phyloP scores from a whole-genome alignment of 2,113 vertebrate genomes.

The Macquaria australasica region DNA sequence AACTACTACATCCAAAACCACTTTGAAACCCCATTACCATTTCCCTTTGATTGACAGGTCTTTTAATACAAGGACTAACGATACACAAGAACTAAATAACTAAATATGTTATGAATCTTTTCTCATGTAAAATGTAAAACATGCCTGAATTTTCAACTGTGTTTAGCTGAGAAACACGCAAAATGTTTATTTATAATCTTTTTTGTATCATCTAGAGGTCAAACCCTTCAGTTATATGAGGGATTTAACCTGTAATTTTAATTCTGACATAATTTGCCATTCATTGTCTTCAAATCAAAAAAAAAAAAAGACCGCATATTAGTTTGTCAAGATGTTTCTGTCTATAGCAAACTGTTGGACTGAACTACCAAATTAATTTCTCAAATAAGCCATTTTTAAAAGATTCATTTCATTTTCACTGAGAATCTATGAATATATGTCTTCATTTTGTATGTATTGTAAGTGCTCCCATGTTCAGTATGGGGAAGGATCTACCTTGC shows the following conservation, averaged over 20 bases:
- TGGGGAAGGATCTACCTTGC: neutral
- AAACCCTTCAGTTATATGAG: neutral
- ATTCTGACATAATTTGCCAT: neutral
- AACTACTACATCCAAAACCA: neutral
- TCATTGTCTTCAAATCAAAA: neutral
- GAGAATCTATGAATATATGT: neutral
- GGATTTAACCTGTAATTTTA: neutral
- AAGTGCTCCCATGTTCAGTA: neutral
- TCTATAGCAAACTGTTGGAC: neutral
- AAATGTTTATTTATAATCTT: neutral
- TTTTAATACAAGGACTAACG: neutral
- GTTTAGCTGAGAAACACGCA: neutral
- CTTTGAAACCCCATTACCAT: neutral
- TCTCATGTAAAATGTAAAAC: neutral
- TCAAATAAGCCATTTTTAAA: neutral
- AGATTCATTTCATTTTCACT: neutral
- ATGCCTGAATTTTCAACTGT: neutral
- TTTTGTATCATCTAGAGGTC: too few species aligned
- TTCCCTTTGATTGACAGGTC: neutral
- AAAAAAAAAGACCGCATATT: neutral
- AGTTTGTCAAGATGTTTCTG: neutral
- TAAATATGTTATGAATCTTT: neutral
- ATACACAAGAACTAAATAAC: neutral
- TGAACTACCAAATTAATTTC: neutral
- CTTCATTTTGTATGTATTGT: constrained; percentile 3